Conservation (phyloP, 2,888 invertebrate species). For the Zygogramma bicolorata region DNA sequence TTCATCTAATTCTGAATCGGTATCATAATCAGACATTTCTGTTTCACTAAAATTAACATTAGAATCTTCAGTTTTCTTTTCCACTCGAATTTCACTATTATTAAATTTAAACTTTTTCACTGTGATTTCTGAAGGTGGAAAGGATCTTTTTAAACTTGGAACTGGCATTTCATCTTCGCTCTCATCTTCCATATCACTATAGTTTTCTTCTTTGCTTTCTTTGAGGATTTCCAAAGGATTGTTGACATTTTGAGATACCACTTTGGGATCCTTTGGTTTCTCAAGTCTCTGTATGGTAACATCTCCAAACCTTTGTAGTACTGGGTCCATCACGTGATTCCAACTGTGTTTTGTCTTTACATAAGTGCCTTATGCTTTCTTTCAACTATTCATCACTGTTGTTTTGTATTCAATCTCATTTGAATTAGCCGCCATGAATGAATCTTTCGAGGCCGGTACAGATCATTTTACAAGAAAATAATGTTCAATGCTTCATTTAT, state of each 20-base stretch:
- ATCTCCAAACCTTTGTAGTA: slow-evolving; percentile 72
- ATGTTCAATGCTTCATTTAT: slow-evolving; percentile 15
- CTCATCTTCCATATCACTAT: slow-evolving; percentile 50
- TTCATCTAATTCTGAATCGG: slow-evolving; percentile 60
- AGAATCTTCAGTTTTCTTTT: slow-evolving; percentile 51
- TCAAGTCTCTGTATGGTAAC: slow-evolving; percentile 71
- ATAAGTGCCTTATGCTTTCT: slow-evolving; percentile 25
- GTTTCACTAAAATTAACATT: slow-evolving; percentile 58
- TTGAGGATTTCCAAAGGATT: slow-evolving; percentile 47
- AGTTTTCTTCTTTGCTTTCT: slow-evolving; percentile 50
- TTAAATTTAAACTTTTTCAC: slow-evolving; percentile 57
- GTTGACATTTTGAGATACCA: slow-evolving; percentile 48
- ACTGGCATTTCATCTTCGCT: slow-evolving; percentile 49
- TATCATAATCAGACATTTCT: slow-evolving; percentile 63
- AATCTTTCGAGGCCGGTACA: slow-evolving; percentile 53
- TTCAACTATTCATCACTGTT: slow-evolving; percentile 16
- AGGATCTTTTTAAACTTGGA: slow-evolving; percentile 51
- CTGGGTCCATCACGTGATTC: slow-evolving; percentile 68
- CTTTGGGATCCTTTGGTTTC: slow-evolving; percentile 59
- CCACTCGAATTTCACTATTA: slow-evolving; percentile 42
- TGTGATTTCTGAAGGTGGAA: slow-evolving; percentile 50
- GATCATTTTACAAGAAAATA: slow-evolving; percentile 28
- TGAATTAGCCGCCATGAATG: slow-evolving; percentile 58
- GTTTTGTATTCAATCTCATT: slow-evolving; percentile 55
- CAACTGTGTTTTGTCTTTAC: slow-evolving; percentile 23